Conservation (phyloP, 2,888 invertebrate genomes). For the Apoda limacodes region DNA sequence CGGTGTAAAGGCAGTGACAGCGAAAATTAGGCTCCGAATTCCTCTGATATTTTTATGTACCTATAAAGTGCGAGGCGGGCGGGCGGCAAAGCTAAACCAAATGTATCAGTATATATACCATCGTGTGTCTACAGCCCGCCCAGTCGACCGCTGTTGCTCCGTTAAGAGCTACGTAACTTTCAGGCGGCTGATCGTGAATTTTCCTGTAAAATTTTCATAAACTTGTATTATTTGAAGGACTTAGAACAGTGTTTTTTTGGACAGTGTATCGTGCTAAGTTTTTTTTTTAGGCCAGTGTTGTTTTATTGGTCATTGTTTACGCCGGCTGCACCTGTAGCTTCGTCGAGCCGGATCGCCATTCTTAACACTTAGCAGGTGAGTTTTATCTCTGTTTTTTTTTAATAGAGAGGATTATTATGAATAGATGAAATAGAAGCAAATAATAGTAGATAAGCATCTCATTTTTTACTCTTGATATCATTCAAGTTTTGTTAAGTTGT, state of each 20-base stretch:
- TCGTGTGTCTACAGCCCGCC: constrained; percentile 39
- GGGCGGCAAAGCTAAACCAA: constrained; percentile 30
- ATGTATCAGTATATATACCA: constrained; percentile 47
- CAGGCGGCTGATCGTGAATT: constrained; percentile 8
- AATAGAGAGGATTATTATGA: too few relatives aligned
- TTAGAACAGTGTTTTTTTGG: constrained; percentile 1
- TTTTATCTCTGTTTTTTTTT: too few relatives aligned
- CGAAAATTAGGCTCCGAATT: constrained; percentile 61
- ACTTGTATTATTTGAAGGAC: not conserved
- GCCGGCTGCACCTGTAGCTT: constrained; percentile 8
- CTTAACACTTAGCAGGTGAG: too few relatives aligned
- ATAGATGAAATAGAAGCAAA: too few relatives aligned
- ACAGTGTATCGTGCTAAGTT: too few relatives aligned
- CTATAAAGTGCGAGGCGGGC: constrained; percentile 48
- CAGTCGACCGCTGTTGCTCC: constrained; percentile 45
- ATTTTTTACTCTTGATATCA: too few relatives aligned
- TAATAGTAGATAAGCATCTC: too few relatives aligned
- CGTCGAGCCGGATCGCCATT: constrained; percentile 7
- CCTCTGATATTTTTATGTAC: constrained; percentile 62
- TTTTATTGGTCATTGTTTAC: too few relatives aligned
- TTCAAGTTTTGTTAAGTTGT: too few relatives aligned
- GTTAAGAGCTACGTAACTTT: constrained; percentile 27
- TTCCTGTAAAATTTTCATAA: constrained; percentile 6
- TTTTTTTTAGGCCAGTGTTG: too few relatives aligned
- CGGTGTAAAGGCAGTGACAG: constrained; percentile 54